Percentiles rank a stretch among this genome's conserved stretches.
These are phyloP conservation scores for Pachyrhynchus sulphureomaculatus DNA, from an alignment of 1,140 invertebrate species.

Conservation along the genomic window DNA sequence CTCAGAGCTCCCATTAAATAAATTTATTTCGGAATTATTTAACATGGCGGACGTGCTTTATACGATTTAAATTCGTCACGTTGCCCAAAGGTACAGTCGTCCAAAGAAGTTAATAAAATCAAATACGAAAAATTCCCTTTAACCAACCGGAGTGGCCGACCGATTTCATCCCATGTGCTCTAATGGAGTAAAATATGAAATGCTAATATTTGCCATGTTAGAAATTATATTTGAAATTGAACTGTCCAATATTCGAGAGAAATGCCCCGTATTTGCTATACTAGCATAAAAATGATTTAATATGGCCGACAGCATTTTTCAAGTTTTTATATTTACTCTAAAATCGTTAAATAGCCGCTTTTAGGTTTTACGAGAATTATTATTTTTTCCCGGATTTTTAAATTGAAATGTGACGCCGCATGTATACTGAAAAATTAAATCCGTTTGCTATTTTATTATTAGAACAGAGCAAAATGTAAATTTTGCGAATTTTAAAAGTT, in stretches of 20 bases:
- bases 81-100: constrained; percentile 37
- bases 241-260: constrained; percentile 33
- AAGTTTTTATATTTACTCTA: constrained; percentile 34
- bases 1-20: constrained; percentile 20
- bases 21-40: constrained; percentile 45
- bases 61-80: constrained; percentile 46
- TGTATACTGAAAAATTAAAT: constrained; percentile 30
- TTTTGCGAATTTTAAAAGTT: constrained; percentile 17
- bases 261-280: constrained; percentile 18
- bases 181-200: constrained; percentile 49
- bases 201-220: constrained; percentile 47
- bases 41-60: constrained; percentile 42
- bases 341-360: constrained; percentile 33
- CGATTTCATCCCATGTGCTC: constrained; percentile 37
- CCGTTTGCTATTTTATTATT: constrained; percentile 30
- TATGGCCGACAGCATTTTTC: constrained; percentile 11
- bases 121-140: constrained; percentile 42
- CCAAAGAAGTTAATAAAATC: constrained; percentile 35
- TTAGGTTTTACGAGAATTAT: constrained; percentile 30
- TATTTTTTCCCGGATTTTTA: constrained; percentile 28
- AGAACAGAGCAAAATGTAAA: constrained; percentile 20
- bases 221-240: constrained; percentile 49
- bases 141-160: constrained; percentile 35
- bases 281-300: constrained; percentile 40
- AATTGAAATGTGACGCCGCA: constrained; percentile 26